Conservation (phyloP, 1,140 invertebrate genomes). For the Drosophila pseudoobscura region DNA sequence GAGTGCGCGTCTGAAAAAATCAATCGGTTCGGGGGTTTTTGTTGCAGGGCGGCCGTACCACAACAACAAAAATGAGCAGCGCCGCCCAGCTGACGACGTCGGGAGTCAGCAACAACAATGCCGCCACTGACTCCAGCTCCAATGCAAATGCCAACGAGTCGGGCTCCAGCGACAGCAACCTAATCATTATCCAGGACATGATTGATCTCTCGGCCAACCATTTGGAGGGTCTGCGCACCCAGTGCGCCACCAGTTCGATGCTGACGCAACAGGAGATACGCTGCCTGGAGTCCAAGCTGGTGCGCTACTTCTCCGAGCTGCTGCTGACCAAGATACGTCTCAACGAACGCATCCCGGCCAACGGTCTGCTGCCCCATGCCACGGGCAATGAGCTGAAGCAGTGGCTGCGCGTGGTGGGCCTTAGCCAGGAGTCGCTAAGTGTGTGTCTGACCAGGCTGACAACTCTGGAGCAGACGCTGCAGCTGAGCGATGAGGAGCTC, state of each 20-base stretch:
- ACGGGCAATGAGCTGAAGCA: slow-evolving; percentile 90
- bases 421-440: slow-evolving; percentile 83
- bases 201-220: slow-evolving; percentile 97
- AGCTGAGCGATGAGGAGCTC: slow-evolving; percentile 93
- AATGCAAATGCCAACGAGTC: neutral
- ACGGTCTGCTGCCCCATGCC: slow-evolving; percentile 84
- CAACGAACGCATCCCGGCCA: slow-evolving; percentile 85
- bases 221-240: slow-evolving; percentile 94
- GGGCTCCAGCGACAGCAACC: slow-evolving; percentile 60
- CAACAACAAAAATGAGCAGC: slow-evolving; percentile 68
- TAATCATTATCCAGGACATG: slow-evolving; percentile 92
- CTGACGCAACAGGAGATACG: slow-evolving; percentile 97
- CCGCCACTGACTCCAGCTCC: slow-evolving; percentile 30
- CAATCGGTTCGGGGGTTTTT: slow-evolving; percentile 58
- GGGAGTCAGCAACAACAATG: slow-evolving; percentile 48
- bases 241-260: slow-evolving; percentile 95
- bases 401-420: slow-evolving; percentile 93
- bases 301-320: slow-evolving; percentile 96
- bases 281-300: slow-evolving; percentile 96
- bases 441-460: slow-evolving; percentile 86
- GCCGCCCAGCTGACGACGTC: slow-evolving; percentile 55
- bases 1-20: slow-evolving; percentile 69
- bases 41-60: slow-evolving; percentile 18
- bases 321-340: slow-evolving; percentile 93
- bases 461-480: slow-evolving; percentile 91